Evolutionary conservation across 2,888 invertebrate genomes (phyloP), one percentile per base, ranked within the genome.

Genomic region (Drosophila sordidula): DNA sequence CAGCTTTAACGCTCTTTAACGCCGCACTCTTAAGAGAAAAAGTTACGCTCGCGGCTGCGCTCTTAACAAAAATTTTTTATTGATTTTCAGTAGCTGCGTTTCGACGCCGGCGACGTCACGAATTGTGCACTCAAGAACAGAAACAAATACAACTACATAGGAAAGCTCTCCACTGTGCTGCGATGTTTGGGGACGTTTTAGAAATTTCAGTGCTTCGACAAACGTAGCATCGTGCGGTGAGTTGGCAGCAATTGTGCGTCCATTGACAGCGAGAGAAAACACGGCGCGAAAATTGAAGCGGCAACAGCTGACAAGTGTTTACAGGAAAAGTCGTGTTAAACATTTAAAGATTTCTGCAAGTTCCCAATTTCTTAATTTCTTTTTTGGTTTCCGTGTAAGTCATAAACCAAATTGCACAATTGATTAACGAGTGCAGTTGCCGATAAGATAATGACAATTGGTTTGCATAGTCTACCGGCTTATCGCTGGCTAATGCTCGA

Each of bases 51-150:
- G 25, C 6, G 29, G 12, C n/a, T 18, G 44, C 34, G 18, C 16
- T 73, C 64, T 74, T 57, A 36, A 8, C 8, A 12, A n/a, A n/a
- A n/a, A 12, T 14, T 22, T 12, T 44, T 57, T 75, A 82, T 88
- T 73, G 89, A 82, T 82, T 82, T 88, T 82, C 38, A 55, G 56
- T 45, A 64, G 74, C 64, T 54, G 51, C 42, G 12, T 54, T 41
- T 44, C 29, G 29, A 29, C 29, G 29, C 26, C 56, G 39, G 49
- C 62, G 50, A 38, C 26, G 22, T 32, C 34, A 39, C 38, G 18
- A 18, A 18, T 18, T 18, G 18, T 1, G 18, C 18, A 18, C 18
- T 18, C 18, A 41, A 57, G 22, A 51, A 66, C 25, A 50, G 26
- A 16, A 46, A 62, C 51, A 49, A 63, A 29, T 50, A 54, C 54